Conservation (phyloP, 2,113 vertebrate species). For the Cranoglanis bouderius region DNA sequence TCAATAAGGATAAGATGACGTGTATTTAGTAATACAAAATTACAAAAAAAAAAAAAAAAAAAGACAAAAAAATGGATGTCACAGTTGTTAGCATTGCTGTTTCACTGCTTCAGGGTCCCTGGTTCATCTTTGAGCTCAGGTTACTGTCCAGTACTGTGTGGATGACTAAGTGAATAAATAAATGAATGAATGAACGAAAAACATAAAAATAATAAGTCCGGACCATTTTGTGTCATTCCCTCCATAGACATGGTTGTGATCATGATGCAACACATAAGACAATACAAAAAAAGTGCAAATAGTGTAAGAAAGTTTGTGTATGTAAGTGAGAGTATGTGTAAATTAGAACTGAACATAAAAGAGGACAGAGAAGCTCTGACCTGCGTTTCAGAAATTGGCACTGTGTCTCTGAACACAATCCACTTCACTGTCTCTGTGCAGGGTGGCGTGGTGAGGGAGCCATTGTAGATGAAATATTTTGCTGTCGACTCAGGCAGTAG, state of each 20-base stretch:
- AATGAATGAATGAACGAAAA: neutral
- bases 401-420: conserved; percentile 91
- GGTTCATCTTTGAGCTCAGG: neutral
- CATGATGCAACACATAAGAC: neutral
- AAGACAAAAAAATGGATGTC: neutral
- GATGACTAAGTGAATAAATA: neutral
- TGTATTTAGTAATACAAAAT: too few relatives aligned
- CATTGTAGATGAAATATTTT: conserved; percentile 95
- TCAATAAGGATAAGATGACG: too few relatives aligned
- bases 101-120: neutral
- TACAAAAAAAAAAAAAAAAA: too few relatives aligned
- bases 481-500: conserved; percentile 88
- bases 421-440: conserved; percentile 92
- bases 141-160: neutral
- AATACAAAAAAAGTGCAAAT: neutral
- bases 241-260: neutral
- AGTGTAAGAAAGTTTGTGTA: neutral
- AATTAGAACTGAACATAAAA: neutral
- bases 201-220: neutral
- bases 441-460: conserved; percentile 88
- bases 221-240: neutral
- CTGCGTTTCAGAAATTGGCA: conserved; percentile 91
- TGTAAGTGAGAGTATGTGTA: neutral
- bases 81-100: neutral
- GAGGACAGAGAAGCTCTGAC: conserved; percentile 62